phyloP scores from a whole-genome alignment of 2,888 invertebrate species.

The Troides aeacus region DNA sequence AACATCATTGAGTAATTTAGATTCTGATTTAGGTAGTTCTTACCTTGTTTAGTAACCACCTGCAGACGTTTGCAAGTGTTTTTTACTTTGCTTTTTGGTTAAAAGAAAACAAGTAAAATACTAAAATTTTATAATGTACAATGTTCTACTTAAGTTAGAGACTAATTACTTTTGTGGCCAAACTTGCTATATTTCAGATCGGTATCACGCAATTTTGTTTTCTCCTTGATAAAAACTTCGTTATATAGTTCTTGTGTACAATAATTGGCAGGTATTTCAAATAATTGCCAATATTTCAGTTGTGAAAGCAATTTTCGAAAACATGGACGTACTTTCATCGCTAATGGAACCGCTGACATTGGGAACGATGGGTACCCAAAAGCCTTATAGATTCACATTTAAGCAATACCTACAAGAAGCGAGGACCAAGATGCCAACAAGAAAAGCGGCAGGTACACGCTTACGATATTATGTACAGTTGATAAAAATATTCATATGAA shows the following conservation, averaged over 20 bases:
- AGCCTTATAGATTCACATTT: slow-evolving; percentile 68
- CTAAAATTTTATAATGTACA: background rate
- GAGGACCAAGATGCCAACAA: slow-evolving; percentile 67
- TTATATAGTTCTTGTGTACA: slow-evolving; percentile 6
- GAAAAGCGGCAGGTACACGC: slow-evolving; percentile 65
- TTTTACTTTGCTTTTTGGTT: background rate
- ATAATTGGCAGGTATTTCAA: background rate
- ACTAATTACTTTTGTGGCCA: slow-evolving; percentile 10
- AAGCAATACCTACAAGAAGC: slow-evolving; percentile 74
- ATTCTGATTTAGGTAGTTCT: background rate
- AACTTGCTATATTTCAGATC: slow-evolving; percentile 10
- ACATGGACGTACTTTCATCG: slow-evolving; percentile 63
- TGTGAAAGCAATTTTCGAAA: slow-evolving; percentile 65
- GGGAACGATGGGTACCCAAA: slow-evolving; percentile 73
- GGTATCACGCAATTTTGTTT: slow-evolving; percentile 9
- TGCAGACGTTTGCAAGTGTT: background rate
- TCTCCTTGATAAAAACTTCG: slow-evolving; percentile 22
- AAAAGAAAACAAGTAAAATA: background rate
- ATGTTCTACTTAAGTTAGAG: slow-evolving; percentile 2
- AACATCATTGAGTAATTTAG: slow-evolving; percentile 10
- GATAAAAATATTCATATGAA: too few species aligned
- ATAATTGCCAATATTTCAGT: slow-evolving; percentile 44
- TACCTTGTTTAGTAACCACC: background rate
- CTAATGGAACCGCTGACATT: slow-evolving; percentile 67
- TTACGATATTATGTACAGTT: too few species aligned